Evolutionary conservation across 2,888 invertebrate genomes (phyloP), one percentile per base, ranked within the genome.

Genomic region (Pecten maximus): DNA sequence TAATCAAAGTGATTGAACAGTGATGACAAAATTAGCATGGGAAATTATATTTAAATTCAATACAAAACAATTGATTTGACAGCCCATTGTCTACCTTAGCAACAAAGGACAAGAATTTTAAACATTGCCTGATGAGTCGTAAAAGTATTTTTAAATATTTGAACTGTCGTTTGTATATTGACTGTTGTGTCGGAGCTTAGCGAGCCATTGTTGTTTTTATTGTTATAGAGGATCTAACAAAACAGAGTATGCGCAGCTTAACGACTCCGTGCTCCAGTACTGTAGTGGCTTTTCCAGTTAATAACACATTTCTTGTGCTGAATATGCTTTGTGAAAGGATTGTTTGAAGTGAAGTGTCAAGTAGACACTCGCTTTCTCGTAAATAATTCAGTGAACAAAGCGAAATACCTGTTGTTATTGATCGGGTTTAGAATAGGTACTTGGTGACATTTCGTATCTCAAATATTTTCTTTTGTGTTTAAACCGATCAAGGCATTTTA

Each of bases 361-460:
- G 15, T 74, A 74, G 74, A 28, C 19, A 74, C 74, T 74, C 74
- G 35, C 74, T 60, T 60, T 60, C 60, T 74, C 74, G 16, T 74
- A 74, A 74, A 74, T 74, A 74, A 74, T 10, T 35, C 35, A 4
- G 35, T 35, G n/a, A n/a, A 60, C 60, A 60, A 60, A 23, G 23
- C 2, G 60, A 12, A 60, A 16, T 60, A 74, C 74, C 74, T 74
- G 35, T 74, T 60, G 74, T 74, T 74, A 35, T 74, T 74, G 28
- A 74, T 35, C 74, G 35, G 28, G 19, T 28, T 28, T 74, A 74
- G 28, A 12, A 74, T 16, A 10, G 35, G 74, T 35, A 74, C 74
- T 74, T 35, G 28, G 74, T 74, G 74, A 74, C 74, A 74, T 74
- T 35, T 74, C 35, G 74, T 74, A 28, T 74, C 35, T 74, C 74